These are phyloP conservation scores for Tanaodytes sp. DNA, from an alignment of 2,888 invertebrate species.

Conservation along the genomic window DNA sequence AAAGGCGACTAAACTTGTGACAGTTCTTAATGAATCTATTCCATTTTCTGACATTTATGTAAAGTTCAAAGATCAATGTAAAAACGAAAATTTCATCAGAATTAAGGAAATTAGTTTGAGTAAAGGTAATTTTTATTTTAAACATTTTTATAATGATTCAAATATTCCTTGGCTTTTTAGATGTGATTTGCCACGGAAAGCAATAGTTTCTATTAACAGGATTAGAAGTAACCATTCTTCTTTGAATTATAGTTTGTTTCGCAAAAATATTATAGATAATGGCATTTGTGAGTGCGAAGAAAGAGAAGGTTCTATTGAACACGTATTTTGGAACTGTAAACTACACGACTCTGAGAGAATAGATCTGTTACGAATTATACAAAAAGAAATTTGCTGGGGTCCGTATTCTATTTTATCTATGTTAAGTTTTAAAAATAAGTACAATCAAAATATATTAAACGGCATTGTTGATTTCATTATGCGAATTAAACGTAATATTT, in stretches of 20 bases:
- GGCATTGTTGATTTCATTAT: too few relatives aligned
- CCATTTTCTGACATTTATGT: slow-evolving; percentile 14
- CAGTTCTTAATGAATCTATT: slow-evolving; percentile 1
- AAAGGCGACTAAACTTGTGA: slow-evolving; percentile 3
- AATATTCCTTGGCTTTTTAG: slow-evolving; percentile 7
- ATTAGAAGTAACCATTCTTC: slow-evolving; percentile 21
- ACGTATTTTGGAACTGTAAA: slow-evolving; percentile 20
- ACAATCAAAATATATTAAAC: too few relatives aligned
- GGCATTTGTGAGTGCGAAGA: slow-evolving; percentile 1
- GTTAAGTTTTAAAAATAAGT: too few relatives aligned
- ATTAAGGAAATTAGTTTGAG: not conserved
- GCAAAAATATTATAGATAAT: slow-evolving; percentile 9
- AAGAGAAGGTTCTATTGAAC: slow-evolving; percentile 8
- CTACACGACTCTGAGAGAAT: too few relatives aligned
- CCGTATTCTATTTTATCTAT: too few relatives aligned
- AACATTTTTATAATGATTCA: slow-evolving; percentile 3
- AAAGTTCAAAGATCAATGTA: slow-evolving; percentile 6
- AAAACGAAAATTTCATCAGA: not conserved
- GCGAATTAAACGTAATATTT: too few relatives aligned
- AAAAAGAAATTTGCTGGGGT: too few relatives aligned
- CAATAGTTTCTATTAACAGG: slow-evolving; percentile 20
- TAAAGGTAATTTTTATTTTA: slow-evolving; percentile 18
- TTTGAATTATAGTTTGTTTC: slow-evolving; percentile 14
- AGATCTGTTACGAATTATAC: too few relatives aligned
- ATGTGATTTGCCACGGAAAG: slow-evolving; percentile 12